phyloP scores from a whole-genome alignment of 2,888 invertebrate species.

The Microchrysa polita region DNA sequence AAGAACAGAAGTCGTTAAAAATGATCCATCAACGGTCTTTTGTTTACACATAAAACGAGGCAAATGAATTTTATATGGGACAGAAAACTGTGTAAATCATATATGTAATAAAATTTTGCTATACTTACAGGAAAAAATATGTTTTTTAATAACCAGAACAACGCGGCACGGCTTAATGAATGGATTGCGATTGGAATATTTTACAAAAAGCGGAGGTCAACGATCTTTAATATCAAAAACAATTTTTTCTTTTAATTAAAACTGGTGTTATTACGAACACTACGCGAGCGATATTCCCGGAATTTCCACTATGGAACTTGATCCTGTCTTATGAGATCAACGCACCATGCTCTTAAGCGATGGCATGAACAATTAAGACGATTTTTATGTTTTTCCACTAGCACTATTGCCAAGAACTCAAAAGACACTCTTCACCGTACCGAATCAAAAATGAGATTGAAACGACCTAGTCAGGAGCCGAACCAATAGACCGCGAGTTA shows the following conservation, averaged over 20 bases:
- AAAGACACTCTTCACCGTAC: constrained; percentile 12
- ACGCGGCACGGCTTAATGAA: background rate
- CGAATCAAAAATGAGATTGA: background rate
- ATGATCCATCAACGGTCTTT: background rate
- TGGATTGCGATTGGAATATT: background rate
- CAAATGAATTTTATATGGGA: background rate
- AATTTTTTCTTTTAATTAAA: background rate
- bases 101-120: constrained; percentile 3
- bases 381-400: background rate
- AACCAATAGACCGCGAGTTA: constrained; percentile 9
- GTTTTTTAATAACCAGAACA: background rate
- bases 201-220: background rate
- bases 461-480: constrained; percentile 6
- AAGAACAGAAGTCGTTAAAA: background rate
- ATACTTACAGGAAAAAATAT: constrained; percentile 27
- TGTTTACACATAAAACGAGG: constrained; percentile 12
- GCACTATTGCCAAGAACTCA: constrained; percentile 26
- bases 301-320: constrained; percentile 6
- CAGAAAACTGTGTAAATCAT: background rate
- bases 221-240: background rate
- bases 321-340: constrained; percentile 23
- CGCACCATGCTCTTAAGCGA: constrained; percentile 3
- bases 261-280: background rate
- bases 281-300: background rate
- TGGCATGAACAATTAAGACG: constrained; percentile 4